Evolutionary conservation across 2,113 vertebrate species (phyloP).

Genomic region (Eulemur macaco): DNA sequence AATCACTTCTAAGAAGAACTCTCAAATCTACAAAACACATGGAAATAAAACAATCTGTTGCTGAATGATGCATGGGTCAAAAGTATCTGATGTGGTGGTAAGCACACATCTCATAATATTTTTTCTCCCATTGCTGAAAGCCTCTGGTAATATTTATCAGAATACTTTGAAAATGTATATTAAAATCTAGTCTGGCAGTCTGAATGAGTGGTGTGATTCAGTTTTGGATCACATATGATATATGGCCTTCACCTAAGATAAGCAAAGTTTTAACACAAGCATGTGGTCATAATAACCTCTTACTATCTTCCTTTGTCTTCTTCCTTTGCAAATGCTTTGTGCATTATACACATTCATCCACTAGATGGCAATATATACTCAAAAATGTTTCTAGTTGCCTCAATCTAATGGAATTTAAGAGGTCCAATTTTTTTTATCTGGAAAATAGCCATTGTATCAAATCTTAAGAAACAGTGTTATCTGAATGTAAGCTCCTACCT

Average conservation of each 20-base stretch:
- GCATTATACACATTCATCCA: conserved; percentile 17
- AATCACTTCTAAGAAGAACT: too few relatives aligned
- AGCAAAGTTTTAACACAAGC: neutral
- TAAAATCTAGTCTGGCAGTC: neutral
- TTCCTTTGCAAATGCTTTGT: neutral
- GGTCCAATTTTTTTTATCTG: neutral
- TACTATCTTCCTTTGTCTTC: conserved; percentile 14
- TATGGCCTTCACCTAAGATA: neutral
- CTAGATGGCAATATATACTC: conserved; percentile 77
- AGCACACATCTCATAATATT: neutral
- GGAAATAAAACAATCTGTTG: too few relatives aligned
- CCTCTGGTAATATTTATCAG: neutral
- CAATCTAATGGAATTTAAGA: neutral
- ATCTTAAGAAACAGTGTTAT: neutral
- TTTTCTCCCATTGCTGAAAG: conserved; percentile 13
- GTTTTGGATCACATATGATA: fast-evolving
- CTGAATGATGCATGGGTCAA: neutral
- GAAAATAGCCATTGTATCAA: neutral
- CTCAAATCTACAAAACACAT: too few relatives aligned
- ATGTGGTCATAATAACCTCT: fast-evolving
- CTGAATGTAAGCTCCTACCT: neutral
- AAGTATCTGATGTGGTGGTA: neutral
- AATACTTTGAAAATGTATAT: conserved; percentile 3
- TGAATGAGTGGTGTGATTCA: neutral
- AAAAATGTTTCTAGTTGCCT: conserved; percentile 27